Percentiles rank a stretch among this genome's conserved stretches.
These are phyloP conservation scores for Drosophila eugracilis DNA, from an alignment of 1,140 invertebrate genomes.

Conservation along the genomic window DNA sequence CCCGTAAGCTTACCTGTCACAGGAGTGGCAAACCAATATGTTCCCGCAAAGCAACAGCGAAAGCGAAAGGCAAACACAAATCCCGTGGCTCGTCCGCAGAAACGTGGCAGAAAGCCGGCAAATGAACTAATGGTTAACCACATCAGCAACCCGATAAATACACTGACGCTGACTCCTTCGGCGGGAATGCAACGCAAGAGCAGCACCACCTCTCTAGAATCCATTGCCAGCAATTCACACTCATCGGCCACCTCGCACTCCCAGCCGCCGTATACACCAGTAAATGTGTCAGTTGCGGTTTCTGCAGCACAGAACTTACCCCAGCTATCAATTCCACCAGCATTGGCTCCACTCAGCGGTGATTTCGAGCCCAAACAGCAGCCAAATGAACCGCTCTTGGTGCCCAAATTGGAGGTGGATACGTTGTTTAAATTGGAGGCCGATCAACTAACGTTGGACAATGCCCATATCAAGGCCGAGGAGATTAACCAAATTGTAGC, in stretches of 20 bases:
- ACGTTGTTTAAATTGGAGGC: constrained; percentile 16
- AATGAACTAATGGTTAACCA: constrained; percentile 9
- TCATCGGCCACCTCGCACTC: constrained; percentile 69
- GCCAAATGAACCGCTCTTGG: constrained; percentile 3
- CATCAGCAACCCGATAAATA: constrained; percentile 18
- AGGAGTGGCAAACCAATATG: constrained; percentile 2
- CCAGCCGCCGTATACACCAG: constrained; percentile 51
- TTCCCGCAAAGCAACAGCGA: constrained; percentile 36
- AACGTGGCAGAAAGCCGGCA: constrained; percentile 65
- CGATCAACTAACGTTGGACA: constrained; percentile 33
- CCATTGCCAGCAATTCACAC: constrained; percentile 81
- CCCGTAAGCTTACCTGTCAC: constrained; percentile 5
- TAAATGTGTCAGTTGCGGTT: constrained; percentile 20
- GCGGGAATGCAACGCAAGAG: constrained; percentile 73
- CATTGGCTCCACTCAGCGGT: constrained; percentile 72
- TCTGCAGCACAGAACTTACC: constrained; percentile 10
- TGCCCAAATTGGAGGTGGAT: constrained; percentile 44
- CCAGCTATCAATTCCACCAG: constrained; percentile 64
- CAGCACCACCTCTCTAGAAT: constrained; percentile 80
- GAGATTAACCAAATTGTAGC: constrained; percentile 76
- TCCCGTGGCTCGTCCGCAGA: constrained; percentile 71
- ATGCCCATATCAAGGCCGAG: constrained; percentile 65
- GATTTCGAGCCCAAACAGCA: constrained; percentile 44
- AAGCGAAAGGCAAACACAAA: constrained; percentile 67
- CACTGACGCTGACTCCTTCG: constrained; percentile 52